Evolutionary conservation across 2,797 vertebrate species (phyloP).

Genomic region (Merluccius polli): DNA sequence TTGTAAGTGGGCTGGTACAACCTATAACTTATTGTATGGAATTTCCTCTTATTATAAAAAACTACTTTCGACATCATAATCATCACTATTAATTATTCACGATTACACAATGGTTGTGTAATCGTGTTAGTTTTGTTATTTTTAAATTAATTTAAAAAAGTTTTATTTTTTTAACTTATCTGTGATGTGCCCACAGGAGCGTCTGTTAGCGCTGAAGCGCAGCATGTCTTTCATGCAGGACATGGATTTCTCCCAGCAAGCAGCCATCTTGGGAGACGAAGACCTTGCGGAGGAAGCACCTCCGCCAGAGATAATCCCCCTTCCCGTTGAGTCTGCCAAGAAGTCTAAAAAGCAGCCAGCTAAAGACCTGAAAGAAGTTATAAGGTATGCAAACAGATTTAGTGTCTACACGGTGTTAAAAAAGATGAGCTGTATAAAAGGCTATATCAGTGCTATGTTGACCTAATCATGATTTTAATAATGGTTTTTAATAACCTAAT

Average conservation of each 20-base stretch:
- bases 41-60: not conserved
- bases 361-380: slow-evolving; percentile 91
- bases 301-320: slow-evolving; percentile 82
- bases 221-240: slow-evolving; percentile 99
- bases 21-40: not conserved
- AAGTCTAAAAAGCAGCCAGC: slow-evolving; percentile 91
- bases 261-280: slow-evolving; percentile 92
- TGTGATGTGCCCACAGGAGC: slow-evolving; percentile 88
- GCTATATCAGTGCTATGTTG: not conserved
- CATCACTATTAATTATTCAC: slow-evolving; percentile 9
- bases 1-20: not conserved
- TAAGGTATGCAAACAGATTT: slow-evolving; percentile 74
- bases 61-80: slow-evolving; percentile 6
- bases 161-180: slow-evolving; percentile 63
- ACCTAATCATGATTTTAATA: too few relatives aligned
- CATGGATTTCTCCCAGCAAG: slow-evolving; percentile 99
- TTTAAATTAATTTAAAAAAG: slow-evolving; percentile 46
- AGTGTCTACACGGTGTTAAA: not conserved
- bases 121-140: too few relatives aligned
- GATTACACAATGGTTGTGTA: slow-evolving; percentile 33
- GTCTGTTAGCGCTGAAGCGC: slow-evolving; percentile 96
- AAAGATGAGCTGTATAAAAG: not conserved
- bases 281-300: slow-evolving; percentile 84
- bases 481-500: too few relatives aligned
- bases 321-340: slow-evolving; percentile 87